Percentiles rank a stretch among this genome's conserved stretches.
Conservation (phyloP, 2,888 invertebrate genomes). For the Calephelis perditalis region DNA sequence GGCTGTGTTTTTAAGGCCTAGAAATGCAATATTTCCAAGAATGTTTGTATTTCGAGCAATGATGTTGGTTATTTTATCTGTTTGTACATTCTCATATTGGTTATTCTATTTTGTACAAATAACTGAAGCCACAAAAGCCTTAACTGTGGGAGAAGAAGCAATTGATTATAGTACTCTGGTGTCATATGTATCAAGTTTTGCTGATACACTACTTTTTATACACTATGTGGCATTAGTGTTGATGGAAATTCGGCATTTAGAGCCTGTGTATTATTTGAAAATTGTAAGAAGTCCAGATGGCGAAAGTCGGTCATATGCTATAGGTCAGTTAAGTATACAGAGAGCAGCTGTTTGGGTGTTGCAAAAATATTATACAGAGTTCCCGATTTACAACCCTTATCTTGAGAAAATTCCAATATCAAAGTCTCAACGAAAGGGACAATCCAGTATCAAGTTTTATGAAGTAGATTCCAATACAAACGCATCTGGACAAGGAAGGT, state of each 20-base stretch:
- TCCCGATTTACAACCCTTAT: constrained; percentile 97
- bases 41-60: constrained; percentile 94
- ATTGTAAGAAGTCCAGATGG: constrained; percentile 98
- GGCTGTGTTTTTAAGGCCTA: constrained; percentile 92
- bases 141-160: constrained; percentile 87
- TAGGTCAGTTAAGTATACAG: constrained; percentile 95
- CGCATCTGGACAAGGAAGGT: constrained; percentile 83
- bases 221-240: constrained; percentile 96
- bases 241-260: constrained; percentile 94
- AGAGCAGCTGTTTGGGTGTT: constrained; percentile 96
- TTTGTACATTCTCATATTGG: constrained; percentile 98
- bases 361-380: constrained; percentile 97
- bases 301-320: constrained; percentile 90
- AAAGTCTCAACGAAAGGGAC: constrained; percentile 87
- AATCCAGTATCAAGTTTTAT: constrained; percentile 96
- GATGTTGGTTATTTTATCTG: constrained; percentile 91
- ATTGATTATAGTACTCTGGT: constrained; percentile 93
- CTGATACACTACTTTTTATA: constrained; percentile 95
- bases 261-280: constrained; percentile 92
- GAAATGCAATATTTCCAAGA: constrained; percentile 92
- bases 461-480: constrained; percentile 92
- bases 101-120: constrained; percentile 97
- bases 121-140: constrained; percentile 87
- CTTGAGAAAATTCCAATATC: constrained; percentile 93
- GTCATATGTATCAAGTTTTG: constrained; percentile 93